A percentile compares a stretch with the other conserved stretches of the same genome.
phyloP scores from a whole-genome alignment of 2,797 vertebrate genomes.

The Siniperca undulata region DNA sequence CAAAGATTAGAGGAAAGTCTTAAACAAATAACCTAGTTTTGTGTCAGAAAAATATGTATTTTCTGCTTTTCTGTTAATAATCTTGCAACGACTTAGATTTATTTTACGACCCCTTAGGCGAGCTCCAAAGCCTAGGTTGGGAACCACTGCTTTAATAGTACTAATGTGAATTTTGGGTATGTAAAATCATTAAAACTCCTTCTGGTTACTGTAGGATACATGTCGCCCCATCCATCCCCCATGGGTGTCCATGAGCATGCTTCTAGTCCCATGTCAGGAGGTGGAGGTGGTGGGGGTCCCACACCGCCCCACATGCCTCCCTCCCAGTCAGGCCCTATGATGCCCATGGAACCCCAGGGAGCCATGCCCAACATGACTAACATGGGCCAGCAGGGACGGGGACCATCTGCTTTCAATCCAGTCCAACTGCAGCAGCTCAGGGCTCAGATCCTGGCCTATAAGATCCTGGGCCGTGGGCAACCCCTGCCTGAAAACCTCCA shows the following conservation, averaged over 20 bases:
- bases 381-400: conserved; percentile 90
- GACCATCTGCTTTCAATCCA: conserved; percentile 94
- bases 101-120: neutral
- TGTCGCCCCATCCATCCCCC: conserved; percentile 97
- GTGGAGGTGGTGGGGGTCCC: conserved; percentile 91
- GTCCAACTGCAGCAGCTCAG: conserved; percentile 97
- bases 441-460: conserved; percentile 98
- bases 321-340: conserved; percentile 89
- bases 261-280: conserved; percentile 95
- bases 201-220: conserved; percentile 87
- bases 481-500: conserved; percentile 97
- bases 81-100: neutral
- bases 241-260: conserved; percentile 93
- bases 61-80: neutral
- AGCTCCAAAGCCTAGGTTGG: neutral
- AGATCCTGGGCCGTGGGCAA: conserved; percentile 96
- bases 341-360: conserved; percentile 91
- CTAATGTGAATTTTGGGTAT: neutral
- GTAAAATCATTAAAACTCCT: neutral
- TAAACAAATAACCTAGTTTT: neutral
- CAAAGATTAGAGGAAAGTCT: no score
- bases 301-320: conserved; percentile 95
- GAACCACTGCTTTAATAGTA: neutral
- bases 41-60: neutral
- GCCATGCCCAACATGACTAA: conserved; percentile 65